Evolutionary conservation across 2,797 vertebrate species (phyloP), one percentile per base, ranked within the genome.

Genomic region (Catamblyrhynchus diadema): DNA sequence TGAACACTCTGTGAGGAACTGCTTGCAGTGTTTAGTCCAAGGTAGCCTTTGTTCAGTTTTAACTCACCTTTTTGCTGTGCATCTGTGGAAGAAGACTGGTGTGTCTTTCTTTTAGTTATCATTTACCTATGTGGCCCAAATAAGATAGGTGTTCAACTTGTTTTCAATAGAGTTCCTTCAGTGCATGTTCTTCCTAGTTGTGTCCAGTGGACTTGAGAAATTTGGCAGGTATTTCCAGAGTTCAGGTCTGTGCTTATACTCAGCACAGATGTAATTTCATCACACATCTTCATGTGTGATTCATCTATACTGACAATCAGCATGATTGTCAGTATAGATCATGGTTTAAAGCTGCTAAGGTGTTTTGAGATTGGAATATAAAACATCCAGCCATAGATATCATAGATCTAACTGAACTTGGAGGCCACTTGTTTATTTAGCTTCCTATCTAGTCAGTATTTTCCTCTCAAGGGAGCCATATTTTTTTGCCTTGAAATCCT

Each of bases 401-500:
- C 27, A 11, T 24, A 66, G 39, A 48, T 44, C n/a, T 81, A 71
- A 72, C 23, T 35, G 64, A 93, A 85, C 14, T 71, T 74, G 67
- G 35, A 90, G 70, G 44, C 41, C 41, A 53, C 61, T 85, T 66
- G 12, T 92, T 86, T 75, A 42, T 81, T 88, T 90, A 82, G 81
- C 57, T 94, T 92, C 73, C 69, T 80, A 0, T 80, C 19, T 86
- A 73, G 44, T 67, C 77, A 75, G 47, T 79, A 60, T 92, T 92
- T 79, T 90, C 47, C 60, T 94, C 60, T 72, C 22, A 37, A 95
- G 71, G 53, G 72, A 93, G 61, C 28, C 14, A 1, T 84, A 22
- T 45, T 70, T 94, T 94, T 93, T 80, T 94, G 64, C 67, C 42
- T 87, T 87, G 53, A 70, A 93, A 73, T 84, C 74, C 48, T 90